These are phyloP conservation scores for Podarcis siculus DNA, from an alignment of 2,797 vertebrate genomes.

Conservation along the genomic window DNA sequence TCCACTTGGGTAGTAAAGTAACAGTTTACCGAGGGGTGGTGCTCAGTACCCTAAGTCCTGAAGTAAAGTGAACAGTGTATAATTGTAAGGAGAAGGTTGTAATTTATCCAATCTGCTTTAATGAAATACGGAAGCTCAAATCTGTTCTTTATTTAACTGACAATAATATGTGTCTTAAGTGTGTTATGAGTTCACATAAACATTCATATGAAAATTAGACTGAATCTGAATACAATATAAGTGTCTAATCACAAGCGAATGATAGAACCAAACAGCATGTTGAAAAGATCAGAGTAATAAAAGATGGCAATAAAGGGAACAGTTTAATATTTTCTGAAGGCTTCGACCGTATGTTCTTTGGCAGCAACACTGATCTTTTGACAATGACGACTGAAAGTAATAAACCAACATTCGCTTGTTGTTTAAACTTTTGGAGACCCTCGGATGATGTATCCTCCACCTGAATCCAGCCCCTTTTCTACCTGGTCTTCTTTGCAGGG, in stretches of 20 bases:
- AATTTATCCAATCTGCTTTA: conserved; percentile 32
- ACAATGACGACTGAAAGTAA: not conserved
- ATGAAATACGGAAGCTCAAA: conserved; percentile 5
- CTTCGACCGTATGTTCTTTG: not conserved
- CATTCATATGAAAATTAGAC: conserved; percentile 40
- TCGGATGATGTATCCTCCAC: not conserved
- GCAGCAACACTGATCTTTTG: not conserved
- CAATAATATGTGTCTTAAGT: conserved; percentile 42
- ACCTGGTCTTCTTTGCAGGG: not conserved
- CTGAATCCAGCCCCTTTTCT: not conserved
- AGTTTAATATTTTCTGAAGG: conserved; percentile 26
- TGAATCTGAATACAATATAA: conserved; percentile 10
- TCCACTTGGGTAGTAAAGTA: not conserved
- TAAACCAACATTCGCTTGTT: not conserved
- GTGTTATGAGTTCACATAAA: conserved; percentile 36
- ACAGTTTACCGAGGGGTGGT: not conserved
- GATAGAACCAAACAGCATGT: conserved; percentile 19
- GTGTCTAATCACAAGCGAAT: conserved; percentile 10
- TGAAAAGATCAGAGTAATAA: conserved; percentile 40
- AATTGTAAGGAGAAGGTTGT: not conserved
- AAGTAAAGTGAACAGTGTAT: not conserved
- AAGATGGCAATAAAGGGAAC: conserved; percentile 17
- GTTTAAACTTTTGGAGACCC: not conserved
- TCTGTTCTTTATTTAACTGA: conserved; percentile 37
- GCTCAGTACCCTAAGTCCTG: not conserved